A percentile compares a stretch with the other conserved stretches of the same genome.
Evolutionary conservation across 2,888 invertebrate genomes (phyloP).

Genomic region (Amphipoea lucens): DNA sequence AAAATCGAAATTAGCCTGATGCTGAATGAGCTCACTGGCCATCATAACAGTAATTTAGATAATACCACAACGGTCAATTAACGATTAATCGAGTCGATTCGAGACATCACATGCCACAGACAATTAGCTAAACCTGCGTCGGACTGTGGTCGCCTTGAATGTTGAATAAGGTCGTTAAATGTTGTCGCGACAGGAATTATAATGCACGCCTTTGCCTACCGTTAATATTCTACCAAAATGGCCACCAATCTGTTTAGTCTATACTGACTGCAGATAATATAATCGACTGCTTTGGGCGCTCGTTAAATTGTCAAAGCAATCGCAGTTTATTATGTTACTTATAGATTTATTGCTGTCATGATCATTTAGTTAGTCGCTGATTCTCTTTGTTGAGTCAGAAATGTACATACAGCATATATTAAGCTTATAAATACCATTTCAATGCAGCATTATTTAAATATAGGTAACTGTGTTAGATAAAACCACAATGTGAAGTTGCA

Average conservation of each 20-base stretch:
- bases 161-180: constrained; percentile 77
- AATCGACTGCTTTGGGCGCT: constrained; percentile 44
- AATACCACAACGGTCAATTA: constrained; percentile 36
- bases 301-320: constrained; percentile 50
- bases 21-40: not conserved
- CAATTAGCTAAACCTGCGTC: constrained; percentile 52
- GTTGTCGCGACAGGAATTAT: constrained; percentile 73
- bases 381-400: constrained; percentile 18
- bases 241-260: constrained; percentile 29
- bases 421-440: not conserved
- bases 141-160: constrained; percentile 74
- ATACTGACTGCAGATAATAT: constrained; percentile 41
- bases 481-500: not conserved
- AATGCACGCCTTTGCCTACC: constrained; percentile 54
- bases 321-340: constrained; percentile 27
- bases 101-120: constrained; percentile 48
- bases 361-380: constrained; percentile 31
- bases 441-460: not conserved
- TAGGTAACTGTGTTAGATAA: constrained; percentile 15
- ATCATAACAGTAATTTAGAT: constrained; percentile 43
- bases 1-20: not conserved
- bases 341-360: constrained; percentile 46
- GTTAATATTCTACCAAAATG: constrained; percentile 54
- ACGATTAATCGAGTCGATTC: constrained; percentile 31
- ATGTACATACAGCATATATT: not conserved